Evolutionary conservation across 2,113 vertebrate genomes (phyloP), one percentile per base, ranked within the genome.

Genomic region (Pagrus major): DNA sequence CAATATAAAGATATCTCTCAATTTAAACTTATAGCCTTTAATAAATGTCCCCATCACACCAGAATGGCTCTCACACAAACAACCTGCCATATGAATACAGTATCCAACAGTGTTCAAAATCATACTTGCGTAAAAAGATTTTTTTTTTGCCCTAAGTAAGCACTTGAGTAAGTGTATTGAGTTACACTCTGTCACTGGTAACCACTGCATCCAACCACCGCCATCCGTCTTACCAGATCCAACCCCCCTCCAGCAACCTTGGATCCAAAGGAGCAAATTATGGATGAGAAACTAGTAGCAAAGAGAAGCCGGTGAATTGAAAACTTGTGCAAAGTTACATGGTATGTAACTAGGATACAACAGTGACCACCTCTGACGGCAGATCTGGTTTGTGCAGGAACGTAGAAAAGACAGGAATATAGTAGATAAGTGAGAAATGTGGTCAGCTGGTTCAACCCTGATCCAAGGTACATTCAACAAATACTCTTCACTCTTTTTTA

Each of bases 401-500:
- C 0, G 3, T 8, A 14, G 10, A 3, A n/a, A 31, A 47, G 5
- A 33, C 9, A 31, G 25, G 2, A 21, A 6, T 65, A 29, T 29
- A 14, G 11, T 29, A 14, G 11, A 37, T 21, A 12, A 58, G 1
- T 58, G 9, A 35, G 18, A 16, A 20, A 6, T 33, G 15, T 18
- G 9, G 39, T 27, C 8, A 27, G 16, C 60, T 15, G 14, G 7
- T 21, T 58, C 31, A 29, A 18, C 52, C 11, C 21, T 15, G 21
- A 27, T 0, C 12, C 12, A 54, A 54, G 27, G 51, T 9, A 29
- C 52, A 29, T 23, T 25, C 4, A 14, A 25, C 3, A 52, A 20
- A 6, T 49, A 31, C 35, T 71, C 18, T 74, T 77, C 46, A 23
- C 46, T 74, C n/a, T n/a, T n/a, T n/a, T n/a, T n/a, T n/a, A n/a